These are phyloP conservation scores for Turdus rufiventris DNA, from an alignment of 2,113 vertebrate species.

Conservation along the genomic window DNA sequence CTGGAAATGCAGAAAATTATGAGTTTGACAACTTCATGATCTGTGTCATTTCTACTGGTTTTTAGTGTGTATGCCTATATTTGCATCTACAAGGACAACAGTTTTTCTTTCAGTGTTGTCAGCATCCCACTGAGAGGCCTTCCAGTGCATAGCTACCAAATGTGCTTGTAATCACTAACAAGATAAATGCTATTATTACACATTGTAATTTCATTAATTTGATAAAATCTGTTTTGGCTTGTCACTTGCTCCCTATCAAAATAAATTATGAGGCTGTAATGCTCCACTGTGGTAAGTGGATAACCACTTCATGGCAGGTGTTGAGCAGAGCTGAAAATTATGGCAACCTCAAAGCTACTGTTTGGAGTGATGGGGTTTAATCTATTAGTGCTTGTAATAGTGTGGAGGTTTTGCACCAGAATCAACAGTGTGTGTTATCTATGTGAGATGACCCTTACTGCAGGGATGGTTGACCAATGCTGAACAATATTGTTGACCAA, in stretches of 20 bases:
- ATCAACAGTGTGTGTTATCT: neutral
- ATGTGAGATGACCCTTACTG: neutral
- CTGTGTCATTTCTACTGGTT: neutral
- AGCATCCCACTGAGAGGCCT: neutral
- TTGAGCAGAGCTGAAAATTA: neutral
- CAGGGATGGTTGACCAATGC: neutral
- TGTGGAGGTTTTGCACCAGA: neutral
- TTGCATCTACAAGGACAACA: neutral
- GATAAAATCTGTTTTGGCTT: neutral
- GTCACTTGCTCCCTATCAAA: neutral
- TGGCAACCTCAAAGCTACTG: neutral
- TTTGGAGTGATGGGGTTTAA: neutral
- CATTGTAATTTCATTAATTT: neutral
- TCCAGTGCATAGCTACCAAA: neutral
- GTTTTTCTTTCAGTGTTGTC: neutral
- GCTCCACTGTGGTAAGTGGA: neutral
- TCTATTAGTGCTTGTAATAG: neutral
- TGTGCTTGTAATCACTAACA: neutral
- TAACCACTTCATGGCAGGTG: neutral
- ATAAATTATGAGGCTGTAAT: neutral
- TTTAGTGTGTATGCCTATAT: neutral
- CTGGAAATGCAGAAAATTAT: neutral
- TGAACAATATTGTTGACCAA: neutral
- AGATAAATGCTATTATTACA: neutral
- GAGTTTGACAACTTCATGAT: neutral